A percentile compares a stretch with the other conserved stretches of the same genome.
These are phyloP conservation scores for Urophycis tenuis DNA, from an alignment of 2,797 vertebrate genomes.

Conservation along the genomic window DNA sequence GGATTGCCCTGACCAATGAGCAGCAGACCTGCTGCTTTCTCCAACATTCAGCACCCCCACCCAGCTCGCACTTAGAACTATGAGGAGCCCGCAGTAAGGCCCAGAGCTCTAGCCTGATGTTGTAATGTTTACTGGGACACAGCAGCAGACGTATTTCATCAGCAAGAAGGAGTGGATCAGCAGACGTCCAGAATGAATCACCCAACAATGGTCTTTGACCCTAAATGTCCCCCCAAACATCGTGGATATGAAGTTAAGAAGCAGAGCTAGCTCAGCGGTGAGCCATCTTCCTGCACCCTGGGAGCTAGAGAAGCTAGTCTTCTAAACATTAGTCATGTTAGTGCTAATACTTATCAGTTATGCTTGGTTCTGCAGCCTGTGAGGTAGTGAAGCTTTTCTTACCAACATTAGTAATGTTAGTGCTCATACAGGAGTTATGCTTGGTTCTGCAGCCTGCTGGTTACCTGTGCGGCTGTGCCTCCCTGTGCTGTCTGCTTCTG, in stretches of 20 bases:
- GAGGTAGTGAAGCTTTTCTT: neutral
- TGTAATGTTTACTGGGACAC: neutral
- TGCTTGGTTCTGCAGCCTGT: neutral
- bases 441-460: conserved; percentile 8
- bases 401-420: neutral
- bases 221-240: neutral
- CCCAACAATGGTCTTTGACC: neutral
- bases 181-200: too few species aligned
- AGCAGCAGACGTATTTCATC: neutral
- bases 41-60: neutral
- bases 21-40: neutral
- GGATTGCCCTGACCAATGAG: neutral
- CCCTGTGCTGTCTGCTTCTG: conserved; percentile 64
- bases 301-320: neutral
- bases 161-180: too few species aligned
- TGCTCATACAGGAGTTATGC: neutral
- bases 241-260: neutral
- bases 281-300: neutral
- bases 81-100: neutral
- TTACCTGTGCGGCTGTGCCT: conserved; percentile 60
- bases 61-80: neutral
- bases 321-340: neutral
- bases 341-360: neutral
- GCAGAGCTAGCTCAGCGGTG: neutral
- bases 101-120: neutral